phyloP scores from a whole-genome alignment of 2,113 vertebrate species.

The Danionella cerebrum region DNA sequence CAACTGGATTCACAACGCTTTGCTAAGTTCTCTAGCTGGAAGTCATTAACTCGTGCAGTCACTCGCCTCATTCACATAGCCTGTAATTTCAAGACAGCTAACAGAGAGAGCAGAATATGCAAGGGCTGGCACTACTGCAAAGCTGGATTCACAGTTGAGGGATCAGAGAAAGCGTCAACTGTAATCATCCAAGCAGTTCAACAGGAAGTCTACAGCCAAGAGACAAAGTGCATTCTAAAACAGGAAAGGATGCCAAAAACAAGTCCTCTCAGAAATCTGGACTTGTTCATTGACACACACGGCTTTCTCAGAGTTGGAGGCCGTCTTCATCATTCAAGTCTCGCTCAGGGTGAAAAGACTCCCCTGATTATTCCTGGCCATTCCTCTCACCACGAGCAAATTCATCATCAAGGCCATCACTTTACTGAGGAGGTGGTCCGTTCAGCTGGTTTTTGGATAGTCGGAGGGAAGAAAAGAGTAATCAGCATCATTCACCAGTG shows the following conservation, averaged over 20 bases:
- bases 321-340: neutral
- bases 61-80: neutral
- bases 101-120: no score
- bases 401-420: slow-evolving; percentile 16
- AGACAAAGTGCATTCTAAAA: slow-evolving; percentile 8
- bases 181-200: slow-evolving; percentile 5
- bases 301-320: slow-evolving; percentile 18
- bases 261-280: slow-evolving; percentile 20
- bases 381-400: slow-evolving; percentile 4
- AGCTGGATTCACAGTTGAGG: neutral
- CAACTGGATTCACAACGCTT: slow-evolving; percentile 7
- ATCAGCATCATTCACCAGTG: slow-evolving; percentile 32
- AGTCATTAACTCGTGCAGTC: neutral
- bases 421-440: slow-evolving; percentile 32
- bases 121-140: no score
- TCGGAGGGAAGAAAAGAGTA: slow-evolving; percentile 17
- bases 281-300: slow-evolving; percentile 13
- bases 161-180: neutral
- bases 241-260: neutral
- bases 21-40: slow-evolving; percentile 25
- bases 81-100: no score
- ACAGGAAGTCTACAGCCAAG: slow-evolving; percentile 16
- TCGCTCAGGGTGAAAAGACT: neutral
- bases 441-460: slow-evolving; percentile 33
- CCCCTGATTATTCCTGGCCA: slow-evolving; percentile 23